These are phyloP conservation scores for Helostoma temminkii DNA, from an alignment of 2,797 vertebrate species.

Conservation along the genomic window DNA sequence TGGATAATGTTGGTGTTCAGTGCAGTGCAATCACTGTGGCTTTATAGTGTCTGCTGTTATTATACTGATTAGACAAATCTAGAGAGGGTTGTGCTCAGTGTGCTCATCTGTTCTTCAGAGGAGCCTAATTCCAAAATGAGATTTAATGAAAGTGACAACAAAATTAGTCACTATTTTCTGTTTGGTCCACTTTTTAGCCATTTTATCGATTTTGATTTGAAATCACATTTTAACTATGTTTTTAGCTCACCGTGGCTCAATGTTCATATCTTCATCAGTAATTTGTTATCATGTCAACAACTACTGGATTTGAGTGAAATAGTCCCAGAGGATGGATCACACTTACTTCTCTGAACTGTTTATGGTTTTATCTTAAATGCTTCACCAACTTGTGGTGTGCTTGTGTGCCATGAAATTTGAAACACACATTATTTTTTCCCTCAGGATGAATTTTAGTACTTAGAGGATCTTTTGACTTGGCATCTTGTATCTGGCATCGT, in stretches of 20 bases:
- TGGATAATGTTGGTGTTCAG: constrained; percentile 20
- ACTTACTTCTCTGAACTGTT: no score
- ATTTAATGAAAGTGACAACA: neutral
- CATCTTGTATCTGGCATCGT: neutral
- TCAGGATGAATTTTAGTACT: neutral
- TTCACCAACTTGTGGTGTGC: neutral
- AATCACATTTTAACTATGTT: no score
- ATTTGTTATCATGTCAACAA: no score
- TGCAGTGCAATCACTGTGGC: constrained; percentile 43
- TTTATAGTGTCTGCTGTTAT: constrained; percentile 47
- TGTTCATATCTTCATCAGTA: no score
- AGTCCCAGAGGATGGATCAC: no score
- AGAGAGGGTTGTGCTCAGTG: neutral
- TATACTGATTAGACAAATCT: constrained; percentile 47
- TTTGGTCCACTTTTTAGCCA: no score
- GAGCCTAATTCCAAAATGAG: constrained; percentile 22
- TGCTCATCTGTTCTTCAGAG: constrained; percentile 24
- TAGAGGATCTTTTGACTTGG: neutral
- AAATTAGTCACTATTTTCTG: neutral
- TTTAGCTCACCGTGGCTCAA: no score
- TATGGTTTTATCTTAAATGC: no score
- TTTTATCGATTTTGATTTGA: no score
- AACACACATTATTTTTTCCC: neutral
- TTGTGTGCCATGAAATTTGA: neutral
- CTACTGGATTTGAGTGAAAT: no score